Conservation (phyloP, 2,888 invertebrate genomes). For the Heliothis peltigera region DNA sequence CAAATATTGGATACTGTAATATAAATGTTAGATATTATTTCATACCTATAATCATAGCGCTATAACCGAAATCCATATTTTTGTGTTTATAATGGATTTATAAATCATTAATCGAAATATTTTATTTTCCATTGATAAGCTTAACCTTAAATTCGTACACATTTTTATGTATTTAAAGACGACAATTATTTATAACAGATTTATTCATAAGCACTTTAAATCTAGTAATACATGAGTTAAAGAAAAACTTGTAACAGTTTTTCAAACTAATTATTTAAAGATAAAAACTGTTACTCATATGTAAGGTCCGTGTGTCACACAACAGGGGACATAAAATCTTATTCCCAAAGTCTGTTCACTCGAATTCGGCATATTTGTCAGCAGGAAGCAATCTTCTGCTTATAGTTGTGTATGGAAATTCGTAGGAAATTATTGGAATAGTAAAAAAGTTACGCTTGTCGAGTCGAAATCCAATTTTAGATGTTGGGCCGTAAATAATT, state of each 20-base stretch:
- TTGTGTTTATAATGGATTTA: too few species aligned
- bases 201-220: too few species aligned
- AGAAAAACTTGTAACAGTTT: neutral
- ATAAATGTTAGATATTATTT: too few species aligned
- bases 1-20: too few species aligned
- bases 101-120: too few species aligned
- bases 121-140: too few species aligned
- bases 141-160: too few species aligned
- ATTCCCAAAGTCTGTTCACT: conserved; percentile 35
- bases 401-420: conserved; percentile 52
- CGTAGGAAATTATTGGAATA: conserved; percentile 29
- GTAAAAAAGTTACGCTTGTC: conserved; percentile 28
- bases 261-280: neutral
- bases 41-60: too few species aligned
- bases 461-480: conserved; percentile 38
- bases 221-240: too few species aligned
- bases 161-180: too few species aligned
- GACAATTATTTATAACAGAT: too few species aligned
- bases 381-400: conserved; percentile 55
- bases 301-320: conserved; percentile 35
- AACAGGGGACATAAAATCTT: conserved; percentile 38
- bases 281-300: neutral
- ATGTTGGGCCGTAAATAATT: conserved; percentile 25
- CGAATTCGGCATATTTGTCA: conserved; percentile 57
- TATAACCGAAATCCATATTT: too few species aligned